Base-by-base conservation (phyloP, 1,140 invertebrate species). In the Ooceraea biroi region DNA sequence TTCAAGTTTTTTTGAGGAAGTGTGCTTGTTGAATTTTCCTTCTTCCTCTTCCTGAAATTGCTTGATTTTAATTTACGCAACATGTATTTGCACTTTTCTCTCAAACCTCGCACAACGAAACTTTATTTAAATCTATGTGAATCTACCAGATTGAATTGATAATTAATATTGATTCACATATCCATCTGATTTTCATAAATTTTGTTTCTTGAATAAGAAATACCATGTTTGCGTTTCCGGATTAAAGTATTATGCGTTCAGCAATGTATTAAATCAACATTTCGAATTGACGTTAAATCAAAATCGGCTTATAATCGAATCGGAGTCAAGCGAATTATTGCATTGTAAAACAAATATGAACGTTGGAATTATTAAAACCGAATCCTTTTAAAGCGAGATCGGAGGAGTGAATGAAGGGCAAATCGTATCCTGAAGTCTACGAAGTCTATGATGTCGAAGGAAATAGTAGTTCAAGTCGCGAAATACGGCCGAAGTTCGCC, bases 401-500 rank as follows among this genome's bases (percentile, higher is more conserved):
- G 41, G n/a, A 48, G 10, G 27, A 57, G 10, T 8, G 19, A 27
- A 19, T 60, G 22, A 60, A 73, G 41, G 17, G 30, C 14, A 11
- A 7, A 50, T 17, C 76, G 36, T 30, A 27, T 78, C 30, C 12
- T 25, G 12, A 22, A 57, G 17, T 30, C n/a, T 44, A 46, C n/a
- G 44, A 71, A 58, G n/a, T 78, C n/a, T 44, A 46, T 12, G 44
- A 57, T 46, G 12, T 78, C 41, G 65, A 46, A 17, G 25, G 12
- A 57, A 58, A 71, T 36, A 19, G 52, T 57, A 22, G 36, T 46
- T 36, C 1, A 1, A 17, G 1, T 36, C 27, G n/a, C 3, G 17
- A 80, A 71, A 71, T 80, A 69, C 25, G 48, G 3, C 3, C 19
- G 1, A 71, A 80, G 65, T 71, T 77, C 12, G 58, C n/a, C n/a